Base-by-base conservation (phyloP, 1,140 invertebrate genomes). In the Rhizoglyphus robini region DNA sequence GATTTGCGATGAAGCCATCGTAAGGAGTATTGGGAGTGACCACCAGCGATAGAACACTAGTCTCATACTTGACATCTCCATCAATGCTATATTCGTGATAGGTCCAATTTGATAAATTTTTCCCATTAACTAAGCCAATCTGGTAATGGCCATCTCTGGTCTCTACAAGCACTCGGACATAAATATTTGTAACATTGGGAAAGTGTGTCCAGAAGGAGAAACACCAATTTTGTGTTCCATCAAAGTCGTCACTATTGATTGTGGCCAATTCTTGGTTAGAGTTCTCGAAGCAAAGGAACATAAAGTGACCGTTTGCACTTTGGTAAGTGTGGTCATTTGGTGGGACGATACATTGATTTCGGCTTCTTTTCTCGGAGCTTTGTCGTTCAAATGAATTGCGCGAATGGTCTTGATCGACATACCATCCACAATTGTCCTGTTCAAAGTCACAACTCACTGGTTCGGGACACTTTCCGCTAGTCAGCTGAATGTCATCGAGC, bases 381-480 rank as follows among this genome's bases (percentile, higher is more conserved):
- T 66, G 59, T 65, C 51, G 51, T 32, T 54, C 51, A 54, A 54
- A 54, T 25, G 51, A 8, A 11, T 15, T 23, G 8, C 8, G 8
- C 15, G 66, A 31, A 51, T 63, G 49, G 29, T 62, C 61, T 30
- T 49, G 38, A 30, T 66, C 57, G 32, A 49, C 57, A 30, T 4
- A 62, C 69, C 69, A 70, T 30, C 68, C 69, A 57, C 69, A 70
- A 25, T 60, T 51, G 30, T 70, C 69, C 8, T 62, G 61, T 64
- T 70, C 68, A 30, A 70, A 67, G 32, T 36, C 66, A 36, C 68
- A 69, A 5, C 65, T 51, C 27, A n/a, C 63, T 11, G 65, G 29
- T 36, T 67, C 59, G 8, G 65, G 65, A 49, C 69, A 70, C 20
- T 27, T 4, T 48, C 66, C 68, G 46, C 67, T 63, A 2, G 27